These are phyloP conservation scores for Zaprionus tsacasi DNA, from an alignment of 1,140 invertebrate genomes.

Conservation along the genomic window DNA sequence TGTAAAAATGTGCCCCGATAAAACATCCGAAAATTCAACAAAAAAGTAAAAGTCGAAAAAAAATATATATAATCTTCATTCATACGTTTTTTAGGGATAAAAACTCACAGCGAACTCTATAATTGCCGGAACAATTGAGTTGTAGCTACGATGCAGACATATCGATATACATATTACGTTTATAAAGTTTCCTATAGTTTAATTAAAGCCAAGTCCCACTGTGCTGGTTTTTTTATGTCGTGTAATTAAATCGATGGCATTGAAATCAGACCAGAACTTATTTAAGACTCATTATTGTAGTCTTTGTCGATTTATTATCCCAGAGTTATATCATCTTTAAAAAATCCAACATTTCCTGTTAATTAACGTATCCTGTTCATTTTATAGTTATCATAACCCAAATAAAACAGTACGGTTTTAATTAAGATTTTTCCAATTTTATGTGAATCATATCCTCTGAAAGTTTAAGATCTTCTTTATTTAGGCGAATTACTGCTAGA, in stretches of 20 bases:
- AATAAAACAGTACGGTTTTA: neutral
- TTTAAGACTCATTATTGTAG: neutral
- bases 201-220: neutral
- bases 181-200: neutral
- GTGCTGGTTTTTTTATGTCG: neutral
- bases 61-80: slow-evolving; percentile 51
- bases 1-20: slow-evolving; percentile 66
- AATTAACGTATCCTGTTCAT: neutral
- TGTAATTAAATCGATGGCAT: neutral
- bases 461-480: too few species aligned
- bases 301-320: neutral
- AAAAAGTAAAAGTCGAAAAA: slow-evolving; percentile 36
- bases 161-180: neutral
- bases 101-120: slow-evolving; percentile 54
- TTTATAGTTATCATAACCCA: neutral
- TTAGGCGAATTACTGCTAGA: too few species aligned
- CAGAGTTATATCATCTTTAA: neutral
- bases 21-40: slow-evolving; percentile 41
- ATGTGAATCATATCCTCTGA: too few species aligned
- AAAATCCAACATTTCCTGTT: neutral
- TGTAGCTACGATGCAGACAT: slow-evolving; percentile 18
- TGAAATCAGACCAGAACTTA: neutral
- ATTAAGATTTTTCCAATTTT: too few species aligned
- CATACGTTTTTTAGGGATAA: slow-evolving; percentile 39
- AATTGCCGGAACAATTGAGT: slow-evolving; percentile 61